phyloP scores from a whole-genome alignment of 2,113 vertebrate genomes.

The Junco hyemalis region DNA sequence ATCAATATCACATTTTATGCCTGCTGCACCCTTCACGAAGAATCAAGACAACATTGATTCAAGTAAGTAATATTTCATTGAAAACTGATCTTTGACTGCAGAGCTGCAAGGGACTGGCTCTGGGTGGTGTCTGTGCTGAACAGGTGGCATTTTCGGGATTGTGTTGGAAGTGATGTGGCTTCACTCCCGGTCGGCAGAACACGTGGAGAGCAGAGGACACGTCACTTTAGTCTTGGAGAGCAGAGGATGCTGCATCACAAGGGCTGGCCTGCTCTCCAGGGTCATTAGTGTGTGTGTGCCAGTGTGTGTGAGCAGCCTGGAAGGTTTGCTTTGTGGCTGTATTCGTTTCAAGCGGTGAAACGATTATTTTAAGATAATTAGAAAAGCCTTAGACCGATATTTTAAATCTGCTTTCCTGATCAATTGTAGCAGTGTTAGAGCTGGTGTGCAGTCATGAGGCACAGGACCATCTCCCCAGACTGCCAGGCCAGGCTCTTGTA shows the following conservation, averaged over 20 bases:
- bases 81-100: constrained; percentile 69
- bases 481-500: not conserved
- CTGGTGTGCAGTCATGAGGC: constrained; percentile 35
- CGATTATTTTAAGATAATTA: constrained; percentile 56
- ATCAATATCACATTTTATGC: constrained; percentile 81
- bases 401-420: constrained; percentile 50
- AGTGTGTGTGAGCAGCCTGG: not conserved
- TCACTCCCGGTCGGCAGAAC: not conserved
- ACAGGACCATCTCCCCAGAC: not conserved
- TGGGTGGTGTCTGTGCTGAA: not conserved
- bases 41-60: constrained; percentile 78
- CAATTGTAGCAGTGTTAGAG: not conserved
- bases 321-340: not conserved
- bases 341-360: not conserved
- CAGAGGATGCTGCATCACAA: constrained; percentile 48
- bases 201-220: constrained; percentile 49
- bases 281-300: constrained; percentile 12
- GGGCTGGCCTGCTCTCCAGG: constrained; percentile 50
- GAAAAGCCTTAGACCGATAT: constrained; percentile 32
- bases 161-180: not conserved
- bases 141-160: not conserved
- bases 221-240: constrained; percentile 58
- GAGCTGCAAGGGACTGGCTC: constrained; percentile 28
- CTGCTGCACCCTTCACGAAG: constrained; percentile 76
- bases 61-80: constrained; percentile 80